phyloP scores from a whole-genome alignment of 2,113 vertebrate species.

The Platichthys flesus region DNA sequence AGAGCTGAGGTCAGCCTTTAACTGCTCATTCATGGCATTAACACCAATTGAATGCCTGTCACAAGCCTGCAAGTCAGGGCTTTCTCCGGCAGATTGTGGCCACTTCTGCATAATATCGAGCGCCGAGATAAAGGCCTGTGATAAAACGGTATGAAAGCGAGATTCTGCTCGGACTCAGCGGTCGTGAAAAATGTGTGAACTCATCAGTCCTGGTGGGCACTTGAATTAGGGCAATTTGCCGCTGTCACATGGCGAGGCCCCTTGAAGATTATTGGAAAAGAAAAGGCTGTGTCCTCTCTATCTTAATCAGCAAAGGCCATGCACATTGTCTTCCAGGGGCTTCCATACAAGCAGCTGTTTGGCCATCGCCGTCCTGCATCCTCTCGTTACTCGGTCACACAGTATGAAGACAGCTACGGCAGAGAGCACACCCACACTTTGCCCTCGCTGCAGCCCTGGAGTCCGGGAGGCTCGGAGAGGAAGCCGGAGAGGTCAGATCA shows the following conservation, averaged over 20 bases:
- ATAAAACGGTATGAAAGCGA: constrained; percentile 63
- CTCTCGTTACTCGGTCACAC: constrained; percentile 75
- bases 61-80: constrained; percentile 62
- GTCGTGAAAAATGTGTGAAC: constrained; percentile 59
- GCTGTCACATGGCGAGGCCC: constrained; percentile 43
- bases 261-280: constrained; percentile 58
- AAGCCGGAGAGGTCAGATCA: constrained; percentile 81
- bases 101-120: constrained; percentile 67
- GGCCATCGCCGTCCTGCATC: constrained; percentile 71
- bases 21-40: constrained; percentile 58
- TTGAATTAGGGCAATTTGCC: constrained; percentile 66
- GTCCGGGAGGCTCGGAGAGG: constrained; percentile 72
- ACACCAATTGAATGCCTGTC: constrained; percentile 65
- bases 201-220: constrained; percentile 46
- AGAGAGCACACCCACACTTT: constrained; percentile 52
- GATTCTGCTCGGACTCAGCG: constrained; percentile 68
- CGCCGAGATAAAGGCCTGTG: constrained; percentile 57
- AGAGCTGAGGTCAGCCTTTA: constrained; percentile 80
- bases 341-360: constrained; percentile 80
- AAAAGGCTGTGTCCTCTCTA: constrained; percentile 41
- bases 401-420: constrained; percentile 81
- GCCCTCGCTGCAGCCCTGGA: constrained; percentile 72
- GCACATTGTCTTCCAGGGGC: constrained; percentile 77
- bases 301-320: constrained; percentile 50
- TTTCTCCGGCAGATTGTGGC: constrained; percentile 53